Evolutionary conservation across 1,140 invertebrate genomes (phyloP), one percentile per base, ranked within the genome.

Genomic region (Anastrepha ludens): DNA sequence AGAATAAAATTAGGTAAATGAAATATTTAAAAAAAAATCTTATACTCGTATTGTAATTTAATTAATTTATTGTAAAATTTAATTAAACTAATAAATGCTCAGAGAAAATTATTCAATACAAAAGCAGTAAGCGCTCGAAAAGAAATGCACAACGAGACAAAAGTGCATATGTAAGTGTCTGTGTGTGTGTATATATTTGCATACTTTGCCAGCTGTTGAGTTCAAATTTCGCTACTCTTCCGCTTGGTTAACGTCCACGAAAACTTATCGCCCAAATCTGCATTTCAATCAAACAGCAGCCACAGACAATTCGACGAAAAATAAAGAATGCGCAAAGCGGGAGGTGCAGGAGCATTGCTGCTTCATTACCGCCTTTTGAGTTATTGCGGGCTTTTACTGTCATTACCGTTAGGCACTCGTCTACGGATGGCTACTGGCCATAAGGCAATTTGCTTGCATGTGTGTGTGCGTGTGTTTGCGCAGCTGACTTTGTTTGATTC

Each of bases 361-460:
- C 74, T 81, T 81, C 74, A 20, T 81, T 74, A 47, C 39, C 11
- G 67, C 67, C 67, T 47, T 44, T 74, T 58, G 50, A 41, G 47
- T 81, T 44, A 55, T 81, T 55, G 47, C 20, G 74, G 41, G 47
- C 47, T 81, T 81, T 81, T 81, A 81, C 47, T 55, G 74, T 81
- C 74, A 81, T 58, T 81, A 81, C 74, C 74, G 74, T 81, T 81
- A 81, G 74, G 20, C 55, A 55, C n/a, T 6, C 74, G n/a, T 55
- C 4, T 17, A 55, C 29, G 47, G 8, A 81, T 41, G 11, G 20
- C 47, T 81, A 78, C 74, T 55, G n/a, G 50, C 8, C 74, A 81
- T 20, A 13, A 41, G 29, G 44, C 15, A 17, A 47, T 78, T 78
- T 50, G 11, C 8, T 9, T 39, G 7, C 13, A 44, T 3, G 29